These are phyloP conservation scores for Melipona quadrifasciata DNA, from an alignment of 1,140 invertebrate species.

Conservation along the genomic window DNA sequence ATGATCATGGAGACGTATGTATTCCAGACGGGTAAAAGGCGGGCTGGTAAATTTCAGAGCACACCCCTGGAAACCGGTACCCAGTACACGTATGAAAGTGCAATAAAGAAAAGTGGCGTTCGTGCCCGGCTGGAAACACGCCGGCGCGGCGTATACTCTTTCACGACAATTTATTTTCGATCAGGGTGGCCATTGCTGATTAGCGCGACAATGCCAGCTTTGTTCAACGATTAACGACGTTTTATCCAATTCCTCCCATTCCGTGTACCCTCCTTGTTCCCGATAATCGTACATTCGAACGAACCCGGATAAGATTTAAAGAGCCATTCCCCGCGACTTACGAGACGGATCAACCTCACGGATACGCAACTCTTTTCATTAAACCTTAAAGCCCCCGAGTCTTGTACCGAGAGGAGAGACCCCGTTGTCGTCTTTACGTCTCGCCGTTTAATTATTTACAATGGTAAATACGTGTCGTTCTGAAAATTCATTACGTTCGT, in stretches of 20 bases:
- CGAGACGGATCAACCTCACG: conserved; percentile 38
- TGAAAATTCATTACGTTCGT: too few species aligned
- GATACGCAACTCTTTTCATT: conserved; percentile 64
- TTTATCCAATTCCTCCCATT: conserved; percentile 70
- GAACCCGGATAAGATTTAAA: conserved; percentile 69
- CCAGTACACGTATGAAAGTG: conserved; percentile 67
- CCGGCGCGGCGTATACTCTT: conserved; percentile 25
- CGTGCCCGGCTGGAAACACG: conserved; percentile 55
- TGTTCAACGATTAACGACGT: conserved; percentile 69
- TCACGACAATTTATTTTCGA: conserved; percentile 67
- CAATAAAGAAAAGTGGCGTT: conserved; percentile 71
- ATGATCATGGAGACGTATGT: conserved; percentile 48
- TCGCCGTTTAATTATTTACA: conserved; percentile 35
- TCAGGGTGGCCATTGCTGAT: conserved; percentile 68
- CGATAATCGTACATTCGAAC: conserved; percentile 68
- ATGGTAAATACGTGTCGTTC: neutral
- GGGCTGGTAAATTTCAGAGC: conserved; percentile 60
- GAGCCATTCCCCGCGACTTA: conserved; percentile 62
- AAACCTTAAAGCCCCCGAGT: conserved; percentile 45
- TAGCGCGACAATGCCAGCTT: conserved; percentile 68
- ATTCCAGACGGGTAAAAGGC: conserved; percentile 49
- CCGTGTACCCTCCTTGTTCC: conserved; percentile 59
- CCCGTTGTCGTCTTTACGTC: conserved; percentile 41
- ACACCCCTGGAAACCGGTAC: conserved; percentile 48
- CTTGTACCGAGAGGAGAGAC: conserved; percentile 8